A percentile compares a stretch with the other conserved stretches of the same genome.
Conservation (phyloP, 2,888 invertebrate species). For the Chaitophorus viminalis region DNA sequence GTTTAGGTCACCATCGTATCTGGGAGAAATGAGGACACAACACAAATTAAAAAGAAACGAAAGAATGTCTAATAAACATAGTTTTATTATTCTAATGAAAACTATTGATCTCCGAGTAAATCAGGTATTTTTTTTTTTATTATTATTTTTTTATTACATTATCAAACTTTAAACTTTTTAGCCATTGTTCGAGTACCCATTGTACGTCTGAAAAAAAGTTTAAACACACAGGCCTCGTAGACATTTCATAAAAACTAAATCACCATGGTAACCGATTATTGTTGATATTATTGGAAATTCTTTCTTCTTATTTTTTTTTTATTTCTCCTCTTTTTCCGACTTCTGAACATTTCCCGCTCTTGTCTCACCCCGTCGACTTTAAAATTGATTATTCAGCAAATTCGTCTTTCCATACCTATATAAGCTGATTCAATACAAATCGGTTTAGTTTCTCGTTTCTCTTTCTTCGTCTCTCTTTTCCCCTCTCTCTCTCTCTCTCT, state of each 20-base stretch:
- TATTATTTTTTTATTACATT: conserved; percentile 43
- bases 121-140: conserved; percentile 33
- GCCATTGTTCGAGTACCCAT: conserved; percentile 57
- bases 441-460: conserved; percentile 45
- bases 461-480: background rate
- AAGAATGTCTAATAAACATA: conserved; percentile 49
- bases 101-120: conserved; percentile 55
- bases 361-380: conserved; percentile 44
- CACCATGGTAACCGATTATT: conserved; percentile 62
- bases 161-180: conserved; percentile 61
- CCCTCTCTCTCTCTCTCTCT: background rate
- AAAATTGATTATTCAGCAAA: conserved; percentile 60
- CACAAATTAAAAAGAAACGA: conserved; percentile 20
- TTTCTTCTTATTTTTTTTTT: conserved; percentile 43
- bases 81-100: conserved; percentile 57
- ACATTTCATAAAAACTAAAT: conserved; percentile 58
- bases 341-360: conserved; percentile 45
- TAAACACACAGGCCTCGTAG: conserved; percentile 52
- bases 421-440: conserved; percentile 57
- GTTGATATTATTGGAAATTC: conserved; percentile 62
- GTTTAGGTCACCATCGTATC: background rate
- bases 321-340: conserved; percentile 39
- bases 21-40: background rate
- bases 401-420: conserved; percentile 42
- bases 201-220: conserved; percentile 55